Percentiles rank a stretch among this genome's conserved stretches.
Conservation (phyloP, 2,888 invertebrate species). For the Conchocele bisecta region DNA sequence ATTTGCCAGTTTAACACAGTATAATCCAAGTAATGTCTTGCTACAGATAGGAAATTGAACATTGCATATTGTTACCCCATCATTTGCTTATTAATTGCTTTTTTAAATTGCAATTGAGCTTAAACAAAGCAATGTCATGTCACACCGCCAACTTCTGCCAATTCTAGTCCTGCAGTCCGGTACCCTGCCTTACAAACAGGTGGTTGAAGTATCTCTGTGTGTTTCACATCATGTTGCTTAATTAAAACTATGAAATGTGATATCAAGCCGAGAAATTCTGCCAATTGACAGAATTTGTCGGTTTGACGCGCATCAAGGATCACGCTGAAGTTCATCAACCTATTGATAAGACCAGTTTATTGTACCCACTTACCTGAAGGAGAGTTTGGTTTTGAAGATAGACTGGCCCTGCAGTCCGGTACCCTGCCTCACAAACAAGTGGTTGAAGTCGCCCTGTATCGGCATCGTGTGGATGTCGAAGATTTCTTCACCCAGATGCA, state of each 20-base stretch:
- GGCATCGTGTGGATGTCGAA: conserved; percentile 98
- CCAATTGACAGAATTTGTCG: neutral
- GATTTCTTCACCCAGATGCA: conserved; percentile 98
- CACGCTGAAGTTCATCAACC: neutral
- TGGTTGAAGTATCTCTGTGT: conserved; percentile 97
- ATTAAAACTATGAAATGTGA: too few species aligned
- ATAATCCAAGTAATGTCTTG: too few species aligned
- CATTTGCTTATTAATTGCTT: too few species aligned
- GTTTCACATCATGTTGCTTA: too few species aligned
- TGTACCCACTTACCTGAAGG: conserved; percentile 87
- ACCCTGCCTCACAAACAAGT: conserved; percentile 98
- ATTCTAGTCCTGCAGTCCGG: conserved; percentile 98
- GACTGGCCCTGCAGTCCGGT: conserved; percentile 99
- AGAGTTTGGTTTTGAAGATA: conserved; percentile 97
- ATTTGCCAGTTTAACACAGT: too few species aligned
- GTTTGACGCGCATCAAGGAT: neutral
- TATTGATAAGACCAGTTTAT: neutral
- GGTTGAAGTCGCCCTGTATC: conserved; percentile 95
- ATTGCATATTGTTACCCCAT: too few species aligned
- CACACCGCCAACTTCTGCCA: too few species aligned
- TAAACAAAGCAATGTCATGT: too few species aligned
- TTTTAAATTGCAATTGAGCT: too few species aligned
- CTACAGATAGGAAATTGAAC: too few species aligned
- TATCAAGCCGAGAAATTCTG: neutral
- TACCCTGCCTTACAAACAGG: conserved; percentile 98